phyloP scores from a whole-genome alignment of 2,797 vertebrate genomes.

The Cryptoblepharus egeriae region DNA sequence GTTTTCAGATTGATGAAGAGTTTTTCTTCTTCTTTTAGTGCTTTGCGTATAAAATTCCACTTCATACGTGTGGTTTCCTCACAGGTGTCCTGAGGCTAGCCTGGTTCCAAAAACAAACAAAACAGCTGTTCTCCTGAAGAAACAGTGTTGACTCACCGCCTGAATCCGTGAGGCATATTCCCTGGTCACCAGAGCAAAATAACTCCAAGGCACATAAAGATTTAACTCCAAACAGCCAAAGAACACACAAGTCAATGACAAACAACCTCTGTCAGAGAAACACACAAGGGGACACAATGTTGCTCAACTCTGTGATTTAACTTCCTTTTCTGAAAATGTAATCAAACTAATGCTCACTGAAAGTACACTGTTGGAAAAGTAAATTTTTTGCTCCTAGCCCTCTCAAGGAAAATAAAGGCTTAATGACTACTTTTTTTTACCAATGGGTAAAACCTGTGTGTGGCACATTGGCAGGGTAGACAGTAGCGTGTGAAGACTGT shows the following conservation, averaged over 20 bases:
- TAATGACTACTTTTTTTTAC: not conserved
- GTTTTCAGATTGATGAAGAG: not conserved
- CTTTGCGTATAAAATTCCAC: conserved; percentile 11
- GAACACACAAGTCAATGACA: not conserved
- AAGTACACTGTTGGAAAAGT: not conserved
- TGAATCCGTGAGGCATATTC: conserved; percentile 12
- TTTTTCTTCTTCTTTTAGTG: not conserved
- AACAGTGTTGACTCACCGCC: conserved; percentile 10
- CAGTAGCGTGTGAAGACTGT: not conserved
- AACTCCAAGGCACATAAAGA: conserved; percentile 13
- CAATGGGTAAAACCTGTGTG: not conserved
- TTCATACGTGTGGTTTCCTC: conserved; percentile 2
- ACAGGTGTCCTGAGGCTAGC: conserved; percentile 3
- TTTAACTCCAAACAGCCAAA: conserved; percentile 3
- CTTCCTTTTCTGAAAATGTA: conserved; percentile 6
- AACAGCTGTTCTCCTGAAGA: conserved; percentile 7
- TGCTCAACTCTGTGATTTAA: not conserved
- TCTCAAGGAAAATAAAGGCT: not conserved
- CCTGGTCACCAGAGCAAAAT: conserved; percentile 13
- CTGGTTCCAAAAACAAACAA: conserved; percentile 18
- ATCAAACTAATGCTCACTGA: not conserved
- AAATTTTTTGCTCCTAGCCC: not conserved
- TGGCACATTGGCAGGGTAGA: not conserved
- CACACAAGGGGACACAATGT: not conserved
- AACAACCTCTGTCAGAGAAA: not conserved